phyloP scores from a whole-genome alignment of 2,797 vertebrate species.

The Sebastiscus albofasciatus region DNA sequence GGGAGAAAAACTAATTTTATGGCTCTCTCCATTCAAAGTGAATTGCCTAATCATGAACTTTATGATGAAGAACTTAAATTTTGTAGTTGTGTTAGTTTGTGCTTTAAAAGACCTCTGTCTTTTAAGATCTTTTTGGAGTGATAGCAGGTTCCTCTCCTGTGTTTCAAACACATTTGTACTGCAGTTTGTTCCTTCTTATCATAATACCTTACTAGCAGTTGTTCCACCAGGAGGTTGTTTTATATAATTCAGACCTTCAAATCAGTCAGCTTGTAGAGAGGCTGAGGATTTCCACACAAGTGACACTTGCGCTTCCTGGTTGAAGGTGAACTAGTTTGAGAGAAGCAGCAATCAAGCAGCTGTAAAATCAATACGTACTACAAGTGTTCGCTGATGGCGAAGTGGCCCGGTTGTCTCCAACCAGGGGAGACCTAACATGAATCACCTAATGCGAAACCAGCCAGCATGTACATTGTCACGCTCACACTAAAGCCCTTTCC shows the following conservation, averaged over 20 bases:
- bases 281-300: background rate
- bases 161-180: too few species aligned
- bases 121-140: background rate
- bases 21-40: background rate
- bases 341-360: conserved; percentile 27
- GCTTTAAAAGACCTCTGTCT: background rate
- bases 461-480: background rate
- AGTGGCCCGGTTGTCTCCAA: conserved; percentile 6
- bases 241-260: background rate
- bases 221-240: background rate
- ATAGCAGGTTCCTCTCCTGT: too few species aligned
- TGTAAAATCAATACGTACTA: conserved; percentile 33
- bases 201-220: background rate
- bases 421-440: background rate
- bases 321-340: conserved; percentile 39
- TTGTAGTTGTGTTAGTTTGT: background rate
- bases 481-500: background rate
- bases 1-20: background rate
- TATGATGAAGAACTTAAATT: background rate
- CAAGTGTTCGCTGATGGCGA: conserved; percentile 11
- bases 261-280: background rate
- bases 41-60: background rate
- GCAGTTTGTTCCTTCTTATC: background rate
- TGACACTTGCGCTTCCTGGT: background rate
- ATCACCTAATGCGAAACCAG: conserved; percentile 5